Conservation (phyloP, 2,113 vertebrate genomes). For the Choloepus hoffmanni region DNA sequence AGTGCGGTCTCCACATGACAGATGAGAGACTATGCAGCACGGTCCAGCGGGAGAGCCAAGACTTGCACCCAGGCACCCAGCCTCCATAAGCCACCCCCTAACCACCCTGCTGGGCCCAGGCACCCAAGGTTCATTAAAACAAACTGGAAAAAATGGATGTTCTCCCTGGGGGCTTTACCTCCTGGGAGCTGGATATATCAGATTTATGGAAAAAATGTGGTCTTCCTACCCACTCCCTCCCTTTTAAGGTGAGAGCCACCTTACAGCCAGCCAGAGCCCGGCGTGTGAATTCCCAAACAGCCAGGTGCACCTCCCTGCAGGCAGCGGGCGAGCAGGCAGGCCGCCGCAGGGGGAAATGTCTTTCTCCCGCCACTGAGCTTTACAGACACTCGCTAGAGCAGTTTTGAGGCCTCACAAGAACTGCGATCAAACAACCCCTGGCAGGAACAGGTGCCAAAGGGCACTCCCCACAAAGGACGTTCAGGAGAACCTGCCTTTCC, state of each 20-base stretch:
- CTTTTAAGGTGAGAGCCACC: neutral
- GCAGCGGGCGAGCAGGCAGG: neutral
- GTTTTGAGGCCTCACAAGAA: neutral
- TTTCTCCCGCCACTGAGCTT: neutral
- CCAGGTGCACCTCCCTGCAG: neutral
- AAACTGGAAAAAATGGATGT: neutral
- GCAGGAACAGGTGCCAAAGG: neutral
- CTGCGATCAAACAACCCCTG: neutral
- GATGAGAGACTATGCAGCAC: neutral
- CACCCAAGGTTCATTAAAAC: neutral
- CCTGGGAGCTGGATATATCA: fast-evolving
- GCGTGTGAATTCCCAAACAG: fast-evolving
- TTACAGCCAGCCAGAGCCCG: neutral
- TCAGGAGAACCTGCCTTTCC: neutral
- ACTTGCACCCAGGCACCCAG: neutral
- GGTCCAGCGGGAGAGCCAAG: neutral
- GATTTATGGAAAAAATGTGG: neutral
- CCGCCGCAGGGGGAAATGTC: fast-evolving
- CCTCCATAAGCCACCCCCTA: neutral
- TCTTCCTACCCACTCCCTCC: neutral
- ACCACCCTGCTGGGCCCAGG: neutral
- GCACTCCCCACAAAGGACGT: neutral
- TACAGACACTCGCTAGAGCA: neutral
- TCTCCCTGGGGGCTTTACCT: neutral
- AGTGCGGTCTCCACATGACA: neutral